Base-by-base conservation (phyloP, 1,140 invertebrate genomes). In the Sesamia nonagrioides region DNA sequence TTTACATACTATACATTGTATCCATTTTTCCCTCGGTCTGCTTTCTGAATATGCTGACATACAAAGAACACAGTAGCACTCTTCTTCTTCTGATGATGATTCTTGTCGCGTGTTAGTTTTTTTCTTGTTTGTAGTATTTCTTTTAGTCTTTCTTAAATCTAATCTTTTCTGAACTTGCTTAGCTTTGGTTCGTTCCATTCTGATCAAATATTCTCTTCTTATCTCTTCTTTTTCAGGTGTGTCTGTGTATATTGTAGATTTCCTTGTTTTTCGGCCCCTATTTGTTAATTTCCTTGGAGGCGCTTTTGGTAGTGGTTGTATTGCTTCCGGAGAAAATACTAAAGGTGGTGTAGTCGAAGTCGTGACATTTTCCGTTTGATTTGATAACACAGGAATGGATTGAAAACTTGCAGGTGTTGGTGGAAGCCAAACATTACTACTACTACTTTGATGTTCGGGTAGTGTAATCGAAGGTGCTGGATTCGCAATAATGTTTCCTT, bases 171-270 rank as follows among this genome's bases (percentile, higher is more conserved):
- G 75, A 37, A 48, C 63, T 27, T 56, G 48, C 66, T 77, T 80
- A 27, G 79, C 63, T 42, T 54, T 80, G n/a, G 42, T 33, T 13
- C 78, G 71, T 79, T 61, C 63, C 17, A 71, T 60, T 72, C 52
- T 80, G 48, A 13, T 21, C 61, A 77, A 73, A 61, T 80, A n/a
- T 61, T 77, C 74, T 81, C 68, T 37, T 69, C 74, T 81, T 27
- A 81, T 52, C 35, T 58, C 74, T 54, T 80, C 66, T 63, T 80
- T 80, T 27, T 76, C 73, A 13, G 79, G 73, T 33, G 79, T 76
- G 21, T 86, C 85, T 27, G 85, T 88, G 56, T 84, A 85, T 17
- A 87, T 88, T 13, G 84, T 80, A 60, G 87, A 87, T 40, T 88
- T 88, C 21, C 78, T 86, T 4, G 18, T 86, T 84, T 83, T 63